phyloP scores from a whole-genome alignment of 2,113 vertebrate species.

The Tauraco erythrolophus region DNA sequence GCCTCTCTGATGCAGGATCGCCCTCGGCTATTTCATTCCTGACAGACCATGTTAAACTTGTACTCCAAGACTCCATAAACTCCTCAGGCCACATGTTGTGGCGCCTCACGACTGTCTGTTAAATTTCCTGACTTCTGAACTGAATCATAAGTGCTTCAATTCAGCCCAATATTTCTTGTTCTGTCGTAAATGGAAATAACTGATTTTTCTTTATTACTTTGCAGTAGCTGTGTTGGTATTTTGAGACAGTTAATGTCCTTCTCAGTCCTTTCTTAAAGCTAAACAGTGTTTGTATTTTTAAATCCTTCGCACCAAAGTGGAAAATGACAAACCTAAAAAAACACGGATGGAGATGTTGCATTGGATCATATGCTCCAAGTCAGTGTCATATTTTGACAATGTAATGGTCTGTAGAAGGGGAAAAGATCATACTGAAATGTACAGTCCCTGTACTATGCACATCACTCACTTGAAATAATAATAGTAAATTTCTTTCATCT shows the following conservation, averaged over 20 bases:
- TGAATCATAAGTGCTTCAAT: neutral
- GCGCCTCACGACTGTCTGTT: accelerated
- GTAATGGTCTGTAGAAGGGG: neutral
- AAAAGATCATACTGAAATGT: neutral
- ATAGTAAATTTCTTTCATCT: neutral
- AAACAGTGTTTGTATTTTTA: neutral
- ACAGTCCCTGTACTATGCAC: neutral
- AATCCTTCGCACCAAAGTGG: neutral
- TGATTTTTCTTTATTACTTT: neutral
- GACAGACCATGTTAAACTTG: neutral
- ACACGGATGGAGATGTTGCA: neutral
- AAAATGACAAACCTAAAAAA: neutral
- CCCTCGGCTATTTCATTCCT: neutral
- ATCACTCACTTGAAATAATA: neutral
- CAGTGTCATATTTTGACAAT: neutral
- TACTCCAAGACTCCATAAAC: neutral
- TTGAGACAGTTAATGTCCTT: neutral
- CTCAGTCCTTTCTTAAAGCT: neutral
- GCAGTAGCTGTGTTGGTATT: neutral
- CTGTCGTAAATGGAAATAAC: neutral
- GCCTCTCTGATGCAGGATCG: neutral
- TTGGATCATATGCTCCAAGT: neutral
- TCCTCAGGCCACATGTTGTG: neutral
- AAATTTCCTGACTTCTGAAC: neutral
- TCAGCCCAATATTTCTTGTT: neutral